These are phyloP conservation scores for Dioctria linearis DNA, from an alignment of 2,888 invertebrate genomes.

Conservation along the genomic window DNA sequence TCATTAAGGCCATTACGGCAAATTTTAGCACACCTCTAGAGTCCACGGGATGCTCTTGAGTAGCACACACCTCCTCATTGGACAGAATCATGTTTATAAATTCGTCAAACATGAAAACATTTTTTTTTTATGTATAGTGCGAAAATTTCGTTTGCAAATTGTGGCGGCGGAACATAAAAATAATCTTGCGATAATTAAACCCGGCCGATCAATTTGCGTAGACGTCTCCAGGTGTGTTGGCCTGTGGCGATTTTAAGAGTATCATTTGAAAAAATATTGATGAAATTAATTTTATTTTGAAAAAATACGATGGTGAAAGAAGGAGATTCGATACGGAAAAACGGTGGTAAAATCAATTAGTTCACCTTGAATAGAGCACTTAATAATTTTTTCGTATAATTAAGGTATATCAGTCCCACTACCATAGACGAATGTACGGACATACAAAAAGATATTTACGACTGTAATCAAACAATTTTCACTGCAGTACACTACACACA, in stretches of 20 bases:
- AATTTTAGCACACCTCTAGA: neutral
- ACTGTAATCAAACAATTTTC: no score
- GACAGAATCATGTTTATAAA: neutral
- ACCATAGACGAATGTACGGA: no score
- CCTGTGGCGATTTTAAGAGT: neutral
- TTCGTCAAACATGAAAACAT: slow-evolving; percentile 35
- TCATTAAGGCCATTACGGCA: neutral
- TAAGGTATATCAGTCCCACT: neutral
- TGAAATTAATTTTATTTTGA: no score
- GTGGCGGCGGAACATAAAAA: neutral
- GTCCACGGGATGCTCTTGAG: neutral
- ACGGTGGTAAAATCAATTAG: slow-evolving; percentile 17
- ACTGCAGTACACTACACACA: no score
- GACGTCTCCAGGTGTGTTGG: no score
- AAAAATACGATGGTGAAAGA: neutral
- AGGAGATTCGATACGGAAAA: neutral
- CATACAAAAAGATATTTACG: no score
- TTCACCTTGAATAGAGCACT: slow-evolving; percentile 6
- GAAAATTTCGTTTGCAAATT: no score
- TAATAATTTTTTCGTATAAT: slow-evolving; percentile 28
- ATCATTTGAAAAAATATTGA: neutral
- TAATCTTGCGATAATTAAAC: neutral
- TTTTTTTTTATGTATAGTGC: slow-evolving; percentile 1
- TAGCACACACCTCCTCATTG: slow-evolving; percentile 28
- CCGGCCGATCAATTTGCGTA: no score